Evolutionary conservation across 2,888 invertebrate genomes (phyloP), one percentile per base, ranked within the genome.

Genomic region (Amaurobius ferox): DNA sequence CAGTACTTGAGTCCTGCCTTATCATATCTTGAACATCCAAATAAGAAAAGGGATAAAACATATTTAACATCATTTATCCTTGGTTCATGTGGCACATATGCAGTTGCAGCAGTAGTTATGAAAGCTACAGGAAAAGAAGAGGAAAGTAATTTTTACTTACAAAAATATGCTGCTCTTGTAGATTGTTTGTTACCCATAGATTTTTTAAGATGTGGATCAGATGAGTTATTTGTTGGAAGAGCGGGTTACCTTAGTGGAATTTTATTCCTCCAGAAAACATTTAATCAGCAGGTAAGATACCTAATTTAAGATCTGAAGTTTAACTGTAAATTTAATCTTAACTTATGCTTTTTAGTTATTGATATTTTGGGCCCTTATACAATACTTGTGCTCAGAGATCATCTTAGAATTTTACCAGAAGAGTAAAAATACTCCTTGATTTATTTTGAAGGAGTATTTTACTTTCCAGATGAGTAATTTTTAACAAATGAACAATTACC

Each of bases 141-240:
- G 19, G 89, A 89, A 13, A 72, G 86, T 44, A 88, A 90, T 7
- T 89, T 90, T 26, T 92, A 91, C 87, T 89, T 91, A 26, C 88
- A 92, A 48, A 90, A 91, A 71, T 94, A 92, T 90, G 90, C 91
- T 28, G 90, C 91, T 19, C 90, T 91, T n/a, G 92, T 91, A 19
- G 90, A 90, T 19, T 90, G 92, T 55, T 93, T 93, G 89, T 93
- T 93, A 89, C 92, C 93, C 73, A 79, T 90, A 0, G 89, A 90
- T 74, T 91, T 91, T 89, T 89, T 91, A 26, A 87, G 88, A 2
- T 89, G 90, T 89, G 92, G 92, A 35, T 95, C 95, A 39, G 96
- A 97, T 91, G 97, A 97, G 91, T 92, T 96, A 28, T 94, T 97
- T 90, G 96, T 96, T 0, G 97, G 97, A 0, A 93, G 97, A 87